phyloP scores from a whole-genome alignment of 2,113 vertebrate species.

The Indicator indicator region DNA sequence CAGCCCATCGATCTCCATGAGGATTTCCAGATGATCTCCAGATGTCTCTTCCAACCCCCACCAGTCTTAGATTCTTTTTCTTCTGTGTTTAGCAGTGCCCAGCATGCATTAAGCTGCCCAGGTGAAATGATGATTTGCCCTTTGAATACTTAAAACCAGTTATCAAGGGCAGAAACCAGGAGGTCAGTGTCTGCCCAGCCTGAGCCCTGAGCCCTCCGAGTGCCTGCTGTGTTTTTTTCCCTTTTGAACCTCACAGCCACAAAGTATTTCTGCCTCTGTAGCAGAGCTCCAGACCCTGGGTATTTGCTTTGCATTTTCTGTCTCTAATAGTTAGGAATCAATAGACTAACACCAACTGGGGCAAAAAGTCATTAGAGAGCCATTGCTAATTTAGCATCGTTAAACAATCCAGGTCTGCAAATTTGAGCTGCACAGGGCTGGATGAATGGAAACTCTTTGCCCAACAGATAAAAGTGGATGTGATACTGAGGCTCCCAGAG shows the following conservation, averaged over 20 bases:
- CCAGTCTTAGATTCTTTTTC: neutral
- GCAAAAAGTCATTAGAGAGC: constrained; percentile 22
- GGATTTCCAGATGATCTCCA: too few species aligned
- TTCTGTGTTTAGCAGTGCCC: neutral
- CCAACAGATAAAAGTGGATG: constrained; percentile 39
- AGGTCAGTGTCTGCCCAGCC: neutral
- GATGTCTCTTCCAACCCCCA: too few species aligned
- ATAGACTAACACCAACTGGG: neutral
- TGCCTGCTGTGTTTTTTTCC: neutral
- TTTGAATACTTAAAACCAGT: neutral
- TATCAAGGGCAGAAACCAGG: neutral
- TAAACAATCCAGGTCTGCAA: constrained; percentile 8
- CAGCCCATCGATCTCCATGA: too few species aligned
- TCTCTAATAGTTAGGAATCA: neutral
- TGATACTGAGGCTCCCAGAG: constrained; percentile 31
- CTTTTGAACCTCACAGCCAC: neutral
- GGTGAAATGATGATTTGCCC: neutral
- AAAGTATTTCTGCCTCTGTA: neutral
- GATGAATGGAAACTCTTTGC: constrained; percentile 43
- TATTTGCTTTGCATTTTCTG: neutral
- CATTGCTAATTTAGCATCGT: constrained; percentile 4
- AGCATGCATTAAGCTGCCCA: neutral
- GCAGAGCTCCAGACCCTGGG: neutral
- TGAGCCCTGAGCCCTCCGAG: neutral
- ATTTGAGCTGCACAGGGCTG: constrained; percentile 17